Conservation (phyloP, 2,888 invertebrate species). For the Disparrhopalites patrizii region DNA sequence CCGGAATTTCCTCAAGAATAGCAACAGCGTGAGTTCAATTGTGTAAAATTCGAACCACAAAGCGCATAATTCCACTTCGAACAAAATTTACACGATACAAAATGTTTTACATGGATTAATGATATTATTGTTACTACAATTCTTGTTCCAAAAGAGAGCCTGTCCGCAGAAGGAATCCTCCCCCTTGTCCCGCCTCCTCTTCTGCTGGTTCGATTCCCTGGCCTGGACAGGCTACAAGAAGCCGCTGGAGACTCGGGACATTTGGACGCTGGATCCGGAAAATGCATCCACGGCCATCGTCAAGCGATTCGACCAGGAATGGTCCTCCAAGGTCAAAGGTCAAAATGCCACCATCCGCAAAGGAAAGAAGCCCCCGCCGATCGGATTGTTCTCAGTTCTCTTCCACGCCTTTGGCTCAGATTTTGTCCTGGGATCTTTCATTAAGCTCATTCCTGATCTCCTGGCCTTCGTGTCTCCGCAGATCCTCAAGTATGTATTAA, state of each 20-base stretch:
- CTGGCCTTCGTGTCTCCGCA: conserved; percentile 87
- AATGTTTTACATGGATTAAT: no score
- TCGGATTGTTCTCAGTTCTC: conserved; percentile 79
- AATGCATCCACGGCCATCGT: conserved; percentile 51
- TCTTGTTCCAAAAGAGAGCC: conserved; percentile 70
- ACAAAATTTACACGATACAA: no score
- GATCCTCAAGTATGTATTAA: conserved; percentile 65
- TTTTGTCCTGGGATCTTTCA: conserved; percentile 75
- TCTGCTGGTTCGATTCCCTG: conserved; percentile 71
- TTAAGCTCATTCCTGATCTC: conserved; percentile 78
- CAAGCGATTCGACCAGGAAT: conserved; percentile 52
- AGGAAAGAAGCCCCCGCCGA: conserved; percentile 56
- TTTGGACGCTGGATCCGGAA: conserved; percentile 56
- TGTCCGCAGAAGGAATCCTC: conserved; percentile 83
- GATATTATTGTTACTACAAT: no score
- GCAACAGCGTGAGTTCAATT: no score
- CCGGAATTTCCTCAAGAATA: no score
- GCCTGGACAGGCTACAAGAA: conserved; percentile 55
- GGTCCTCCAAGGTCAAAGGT: conserved; percentile 52
- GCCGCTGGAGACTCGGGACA: conserved; percentile 55
- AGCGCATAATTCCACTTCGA: no score
- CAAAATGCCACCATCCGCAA: conserved; percentile 25
- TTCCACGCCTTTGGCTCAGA: conserved; percentile 81
- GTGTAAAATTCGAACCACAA: no score
- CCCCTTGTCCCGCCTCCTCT: conserved; percentile 78